A percentile compares a stretch with the other conserved stretches of the same genome.
phyloP scores from a whole-genome alignment of 2,797 vertebrate genomes.

The Pristis pectinata region DNA sequence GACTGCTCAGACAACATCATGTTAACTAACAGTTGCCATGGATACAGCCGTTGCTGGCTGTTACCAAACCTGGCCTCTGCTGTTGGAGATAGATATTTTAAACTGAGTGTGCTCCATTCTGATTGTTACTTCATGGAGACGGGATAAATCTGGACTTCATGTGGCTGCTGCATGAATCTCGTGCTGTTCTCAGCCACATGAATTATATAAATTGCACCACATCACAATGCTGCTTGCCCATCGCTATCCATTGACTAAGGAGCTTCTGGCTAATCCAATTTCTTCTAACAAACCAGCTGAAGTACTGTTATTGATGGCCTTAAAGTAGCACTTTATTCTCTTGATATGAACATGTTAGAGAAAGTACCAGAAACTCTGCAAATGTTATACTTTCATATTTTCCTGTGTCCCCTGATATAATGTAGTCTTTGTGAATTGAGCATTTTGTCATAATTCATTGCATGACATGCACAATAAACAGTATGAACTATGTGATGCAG shows the following conservation, averaged over 20 bases:
- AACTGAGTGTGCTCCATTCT: background rate
- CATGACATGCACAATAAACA: background rate
- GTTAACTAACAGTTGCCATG: conserved; percentile 4
- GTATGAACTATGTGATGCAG: background rate
- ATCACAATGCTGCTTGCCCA: background rate
- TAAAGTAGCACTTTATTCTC: background rate
- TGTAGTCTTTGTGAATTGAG: background rate
- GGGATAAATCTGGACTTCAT: background rate
- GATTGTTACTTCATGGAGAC: conserved; percentile 18
- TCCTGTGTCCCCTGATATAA: background rate
- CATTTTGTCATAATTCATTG: background rate
- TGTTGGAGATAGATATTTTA: conserved; percentile 1
- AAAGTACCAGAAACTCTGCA: background rate
- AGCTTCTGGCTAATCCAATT: background rate
- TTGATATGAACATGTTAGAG: background rate
- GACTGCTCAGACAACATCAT: background rate
- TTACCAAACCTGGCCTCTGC: background rate
- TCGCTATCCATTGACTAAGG: background rate
- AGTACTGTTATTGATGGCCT: background rate
- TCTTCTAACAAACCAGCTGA: background rate
- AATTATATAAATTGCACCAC: background rate
- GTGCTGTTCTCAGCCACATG: background rate
- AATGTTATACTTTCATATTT: background rate
- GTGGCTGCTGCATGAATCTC: background rate
- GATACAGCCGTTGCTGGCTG: background rate